Base-by-base conservation (phyloP, 2,888 invertebrate genomes). In the Furcula furcula region DNA sequence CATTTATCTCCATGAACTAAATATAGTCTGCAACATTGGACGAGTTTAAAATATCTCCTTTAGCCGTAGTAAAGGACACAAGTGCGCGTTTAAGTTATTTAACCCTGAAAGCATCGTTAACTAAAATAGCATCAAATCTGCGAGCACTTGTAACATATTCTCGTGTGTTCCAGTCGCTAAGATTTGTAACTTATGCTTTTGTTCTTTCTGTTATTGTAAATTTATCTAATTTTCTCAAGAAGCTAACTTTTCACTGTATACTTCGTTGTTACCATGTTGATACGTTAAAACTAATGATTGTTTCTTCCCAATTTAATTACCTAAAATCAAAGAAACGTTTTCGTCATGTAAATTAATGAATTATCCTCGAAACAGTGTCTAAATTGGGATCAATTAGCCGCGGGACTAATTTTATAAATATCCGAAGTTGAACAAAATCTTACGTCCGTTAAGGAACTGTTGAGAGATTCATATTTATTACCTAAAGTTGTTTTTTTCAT, bases 81-180 rank as follows among this genome's bases (percentile, higher is more conserved):
- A 60, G 58, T 55, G 64, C 41, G 42, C 57, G 65, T 72, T 65
- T 59, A 65, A 83, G 82, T 83, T 84, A 85, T 85, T 84, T 85
- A 84, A 84, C 85, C 85, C 84, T 85, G 85, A 85, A 84, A 76
- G 67, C 70, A 63, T 61, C 61, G 65, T 58, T 50, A 55, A 69
- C 82, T 58, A 60, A 80, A 84, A 85, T 85, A 85, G 78, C 69
- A 44, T 57, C 68, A 64, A 69, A 71, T 62, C 67, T 66, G 52
- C 60, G 73, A 55, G 67, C 64, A 71, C 55, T 65, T 64, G 68
- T 72, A 65, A 67, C 67, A 75, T 54, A 67, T 58, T 68, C 65
- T 59, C 62, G 54, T 62, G 60, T 58, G 63, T 60, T 61, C 42
- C n/a, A 47, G 62, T 74, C 74, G 74, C 73, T 73, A 72, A 75